A percentile compares a stretch with the other conserved stretches of the same genome.
phyloP scores from a whole-genome alignment of 1,140 invertebrate genomes.

The Sycophaga agraensis region DNA sequence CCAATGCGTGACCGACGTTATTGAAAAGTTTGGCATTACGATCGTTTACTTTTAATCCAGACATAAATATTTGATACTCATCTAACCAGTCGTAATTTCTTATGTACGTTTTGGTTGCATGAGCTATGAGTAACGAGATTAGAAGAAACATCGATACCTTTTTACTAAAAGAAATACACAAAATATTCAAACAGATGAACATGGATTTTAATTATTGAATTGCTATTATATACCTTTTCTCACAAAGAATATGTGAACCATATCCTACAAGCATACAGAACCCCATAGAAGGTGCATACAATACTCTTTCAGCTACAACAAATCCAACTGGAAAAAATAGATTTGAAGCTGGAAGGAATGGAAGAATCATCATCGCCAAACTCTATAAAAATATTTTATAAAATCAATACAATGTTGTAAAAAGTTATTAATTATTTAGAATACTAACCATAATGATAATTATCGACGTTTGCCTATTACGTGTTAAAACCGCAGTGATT shows the following conservation, averaged over 20 bases:
- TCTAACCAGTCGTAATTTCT: conserved; percentile 91
- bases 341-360: conserved; percentile 95
- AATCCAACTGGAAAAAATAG: conserved; percentile 97
- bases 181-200: background rate
- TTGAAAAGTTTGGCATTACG: conserved; percentile 95
- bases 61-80: conserved; percentile 91
- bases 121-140: conserved; percentile 70
- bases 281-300: conserved; percentile 97
- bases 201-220: background rate
- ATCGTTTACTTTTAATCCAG: conserved; percentile 86
- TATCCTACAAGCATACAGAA: conserved; percentile 92
- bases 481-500: conserved; percentile 66
- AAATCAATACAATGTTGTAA: background rate
- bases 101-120: conserved; percentile 78
- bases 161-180: conserved; percentile 47
- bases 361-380: conserved; percentile 81
- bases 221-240: conserved; percentile 53
- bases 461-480: conserved; percentile 69
- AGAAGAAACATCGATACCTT: conserved; percentile 66
- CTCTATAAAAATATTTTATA: conserved; percentile 61
- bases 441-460: conserved; percentile 73
- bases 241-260: conserved; percentile 63
- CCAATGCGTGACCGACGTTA: conserved; percentile 93
- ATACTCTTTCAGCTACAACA: conserved; percentile 91
- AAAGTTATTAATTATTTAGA: background rate